Base-by-base conservation (phyloP, 2,113 vertebrate genomes). In the Aleadryas rufinucha region DNA sequence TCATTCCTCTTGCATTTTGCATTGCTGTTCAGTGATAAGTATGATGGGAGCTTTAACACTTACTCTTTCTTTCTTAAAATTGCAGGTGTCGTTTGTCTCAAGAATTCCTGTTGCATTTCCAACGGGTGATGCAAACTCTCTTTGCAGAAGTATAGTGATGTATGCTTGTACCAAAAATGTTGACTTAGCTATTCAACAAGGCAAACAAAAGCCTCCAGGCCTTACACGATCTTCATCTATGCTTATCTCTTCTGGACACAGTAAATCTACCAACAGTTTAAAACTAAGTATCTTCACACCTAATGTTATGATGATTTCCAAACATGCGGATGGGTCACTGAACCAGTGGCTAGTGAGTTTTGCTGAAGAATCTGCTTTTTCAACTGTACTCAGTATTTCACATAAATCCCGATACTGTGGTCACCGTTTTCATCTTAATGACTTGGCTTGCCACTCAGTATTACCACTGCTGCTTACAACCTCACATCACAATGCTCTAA, bases 321-420 rank as follows among this genome's bases (percentile, higher is more conserved):
- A 99, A 97, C 99, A 99, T 57, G 98, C 98, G 11, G 99, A 99
- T 90, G 99, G 99, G 39, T 99, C 99, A 57, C 93, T 99, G 54
- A 99, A 99, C 96, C 99, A 99, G 83, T 99, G 99, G 99, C 98
- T 99, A 28, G 99, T 99, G 95, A 99, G 99, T 98, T 99, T 99
- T 95, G 99, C 99, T 2, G 99, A 99, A 89, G 99, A 99, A 96
- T 99, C 99, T 56, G 99, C 99, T 87, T 99, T 99, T 98, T 99
- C 99, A 72, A 99, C 99, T 70, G 99, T 99, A 85, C 98, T 99
- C 76, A 99, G 99, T 89, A 99, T 99, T 94, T 99, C 99, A 31
- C 99, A 99, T 95, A 99, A 99, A 98, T 99, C 99, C 7, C 98
- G 99, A 68, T 99, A 99, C 44, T 99, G 99, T 95, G 99, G 99